phyloP scores from a whole-genome alignment of 1,140 invertebrate genomes.

The Lepidurus couesii region DNA sequence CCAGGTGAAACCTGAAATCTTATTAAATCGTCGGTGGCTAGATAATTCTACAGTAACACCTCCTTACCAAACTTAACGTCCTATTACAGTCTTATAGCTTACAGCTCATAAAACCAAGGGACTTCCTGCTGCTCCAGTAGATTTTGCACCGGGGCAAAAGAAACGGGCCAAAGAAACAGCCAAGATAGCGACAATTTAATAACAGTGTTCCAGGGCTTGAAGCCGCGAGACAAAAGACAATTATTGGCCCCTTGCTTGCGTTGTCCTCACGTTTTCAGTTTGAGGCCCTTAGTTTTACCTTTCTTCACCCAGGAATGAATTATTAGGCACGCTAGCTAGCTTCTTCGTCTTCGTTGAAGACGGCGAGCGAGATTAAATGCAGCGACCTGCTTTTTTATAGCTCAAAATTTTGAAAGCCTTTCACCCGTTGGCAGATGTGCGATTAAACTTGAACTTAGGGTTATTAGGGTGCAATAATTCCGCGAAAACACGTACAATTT shows the following conservation, averaged over 20 bases:
- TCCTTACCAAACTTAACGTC: neutral
- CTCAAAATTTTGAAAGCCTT: neutral
- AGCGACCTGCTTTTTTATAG: conserved; percentile 9
- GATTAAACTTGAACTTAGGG: no score
- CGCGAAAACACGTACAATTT: neutral
- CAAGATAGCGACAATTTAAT: neutral
- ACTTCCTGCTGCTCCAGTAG: neutral
- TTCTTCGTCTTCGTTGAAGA: neutral
- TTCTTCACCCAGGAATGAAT: neutral
- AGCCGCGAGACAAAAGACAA: neutral
- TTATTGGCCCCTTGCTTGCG: neutral
- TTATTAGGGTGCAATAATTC: neutral
- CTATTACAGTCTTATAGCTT: neutral
- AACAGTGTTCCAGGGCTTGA: neutral
- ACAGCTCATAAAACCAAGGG: neutral
- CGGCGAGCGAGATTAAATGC: neutral
- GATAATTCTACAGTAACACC: neutral
- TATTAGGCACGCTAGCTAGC: neutral
- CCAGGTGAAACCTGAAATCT: neutral
- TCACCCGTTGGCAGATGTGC: neutral
- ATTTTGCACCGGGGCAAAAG: neutral
- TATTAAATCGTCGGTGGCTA: neutral
- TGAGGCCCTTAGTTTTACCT: neutral
- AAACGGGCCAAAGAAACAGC: neutral
- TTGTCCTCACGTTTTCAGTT: neutral